Evolutionary conservation across 2,113 vertebrate genomes (phyloP), one percentile per base, ranked within the genome.

Genomic region (Boleophthalmus pectinirostris): DNA sequence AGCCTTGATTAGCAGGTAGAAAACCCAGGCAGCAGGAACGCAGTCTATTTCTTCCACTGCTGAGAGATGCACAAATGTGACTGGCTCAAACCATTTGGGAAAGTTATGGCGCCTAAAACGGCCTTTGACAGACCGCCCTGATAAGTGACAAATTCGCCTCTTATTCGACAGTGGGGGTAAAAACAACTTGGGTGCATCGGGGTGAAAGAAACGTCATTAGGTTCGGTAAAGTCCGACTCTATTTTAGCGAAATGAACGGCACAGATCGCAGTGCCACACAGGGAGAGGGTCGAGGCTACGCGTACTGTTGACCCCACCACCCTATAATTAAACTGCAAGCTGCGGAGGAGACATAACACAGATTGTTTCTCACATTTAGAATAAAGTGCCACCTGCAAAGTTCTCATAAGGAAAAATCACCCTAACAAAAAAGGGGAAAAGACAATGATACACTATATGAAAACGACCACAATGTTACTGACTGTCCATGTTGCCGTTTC

Each of bases 211-310:
- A 84, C 61, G 21, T 43, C 13, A 76, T 38, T 18, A 82, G 75
- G 71, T 87, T 71, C 79, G 74, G 72, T 71, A 83, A 70, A 85
- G 87, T 79, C 75, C 84, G n/a, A 83, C 82, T 77, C 89, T 91
- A 91, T 88, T 91, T 89, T 91, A 77, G 88, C 79, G 68, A 73
- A 74, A 77, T 83, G 49, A 71, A 74, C 69, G 57, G 78, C 72
- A 57, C 75, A 82, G 79, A 71, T 74, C 69, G 77, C 86, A 76
- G 85, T 89, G 85, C 92, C 92, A 93, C 92, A 92, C 91, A 92
- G 75, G 88, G 82, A 88, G 92, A 89, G 68, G 85, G 70, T 90
- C 90, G 76, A 73, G 24, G 63, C 46, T 16, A 65, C 67, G 75
- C 82, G 66, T 49, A 45, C 56, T 77, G 78, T 68, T 92, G 88